These are phyloP conservation scores for Hylaeus volcanicus DNA, from an alignment of 1,140 invertebrate genomes.

Conservation along the genomic window DNA sequence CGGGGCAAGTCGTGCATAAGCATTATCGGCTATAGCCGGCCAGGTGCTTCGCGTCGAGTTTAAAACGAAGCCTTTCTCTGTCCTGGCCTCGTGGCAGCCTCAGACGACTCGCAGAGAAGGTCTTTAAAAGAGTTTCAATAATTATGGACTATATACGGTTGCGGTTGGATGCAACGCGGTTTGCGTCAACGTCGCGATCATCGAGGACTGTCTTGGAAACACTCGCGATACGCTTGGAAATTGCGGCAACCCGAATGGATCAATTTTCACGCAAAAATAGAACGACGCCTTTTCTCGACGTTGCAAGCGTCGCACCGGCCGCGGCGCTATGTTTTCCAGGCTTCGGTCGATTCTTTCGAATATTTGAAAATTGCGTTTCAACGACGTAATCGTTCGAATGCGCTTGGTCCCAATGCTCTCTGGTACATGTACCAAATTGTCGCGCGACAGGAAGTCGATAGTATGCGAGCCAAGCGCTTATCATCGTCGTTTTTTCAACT, in stretches of 20 bases:
- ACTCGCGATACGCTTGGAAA: too few relatives aligned
- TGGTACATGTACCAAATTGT: neutral
- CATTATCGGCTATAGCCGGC: slow-evolving; percentile 57
- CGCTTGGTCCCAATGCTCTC: too few relatives aligned
- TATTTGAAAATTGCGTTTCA: too few relatives aligned
- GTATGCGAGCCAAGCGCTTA: too few relatives aligned
- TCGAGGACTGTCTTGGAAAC: neutral
- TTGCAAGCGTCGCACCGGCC: too few relatives aligned
- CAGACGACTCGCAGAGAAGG: slow-evolving; percentile 10
- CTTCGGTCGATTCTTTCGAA: too few relatives aligned
- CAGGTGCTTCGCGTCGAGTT: slow-evolving; percentile 46
- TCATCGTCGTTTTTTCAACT: neutral
- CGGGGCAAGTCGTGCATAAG: slow-evolving; percentile 69
- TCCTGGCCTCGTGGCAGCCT: slow-evolving; percentile 1
- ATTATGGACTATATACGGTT: neutral
- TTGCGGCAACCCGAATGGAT: neutral
- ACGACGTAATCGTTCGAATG: too few relatives aligned
- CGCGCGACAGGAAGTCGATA: neutral
- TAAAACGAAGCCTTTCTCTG: slow-evolving; percentile 45
- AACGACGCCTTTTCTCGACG: too few relatives aligned
- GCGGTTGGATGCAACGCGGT: neutral
- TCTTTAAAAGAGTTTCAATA: slow-evolving; percentile 26
- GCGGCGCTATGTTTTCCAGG: too few relatives aligned
- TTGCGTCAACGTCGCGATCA: too few relatives aligned
- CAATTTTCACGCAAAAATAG: too few relatives aligned